A percentile compares a stretch with the other conserved stretches of the same genome.
These are phyloP conservation scores for Trichoplusia ni DNA, from an alignment of 1,140 invertebrate genomes.

Conservation along the genomic window DNA sequence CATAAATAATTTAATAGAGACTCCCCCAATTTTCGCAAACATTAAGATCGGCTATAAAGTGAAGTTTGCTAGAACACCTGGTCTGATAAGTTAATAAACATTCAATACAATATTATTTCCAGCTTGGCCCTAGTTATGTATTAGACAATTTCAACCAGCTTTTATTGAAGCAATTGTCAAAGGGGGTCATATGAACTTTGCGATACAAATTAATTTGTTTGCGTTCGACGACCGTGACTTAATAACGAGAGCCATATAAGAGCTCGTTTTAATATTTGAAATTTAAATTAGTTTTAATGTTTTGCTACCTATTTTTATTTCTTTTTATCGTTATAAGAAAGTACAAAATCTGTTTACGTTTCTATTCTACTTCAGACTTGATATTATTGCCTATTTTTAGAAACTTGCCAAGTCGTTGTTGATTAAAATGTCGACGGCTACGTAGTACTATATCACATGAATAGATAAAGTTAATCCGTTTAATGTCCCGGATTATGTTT, in stretches of 20 bases:
- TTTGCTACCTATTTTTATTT: background rate
- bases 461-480: constrained; percentile 21
- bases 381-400: too few species aligned
- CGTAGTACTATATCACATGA: constrained; percentile 18
- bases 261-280: background rate
- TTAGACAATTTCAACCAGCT: constrained; percentile 37
- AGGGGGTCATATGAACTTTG: constrained; percentile 28
- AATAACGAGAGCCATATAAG: constrained; percentile 1
- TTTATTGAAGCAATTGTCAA: constrained; percentile 46
- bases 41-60: too few species aligned
- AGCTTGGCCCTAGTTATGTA: constrained; percentile 2
- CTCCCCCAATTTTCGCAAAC: too few species aligned
- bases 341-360: too few species aligned
- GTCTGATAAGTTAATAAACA: too few species aligned
- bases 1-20: too few species aligned
- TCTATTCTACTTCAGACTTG: too few species aligned
- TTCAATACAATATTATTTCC: too few species aligned
- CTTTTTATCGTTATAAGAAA: too few species aligned
- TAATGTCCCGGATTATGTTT: constrained; percentile 24
- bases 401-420: too few species aligned
- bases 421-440: background rate
- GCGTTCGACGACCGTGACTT: constrained; percentile 22
- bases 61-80: too few species aligned
- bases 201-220: constrained; percentile 51
- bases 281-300: background rate